Conservation (phyloP, 2,888 invertebrate species). For the Oscheius sp. region DNA sequence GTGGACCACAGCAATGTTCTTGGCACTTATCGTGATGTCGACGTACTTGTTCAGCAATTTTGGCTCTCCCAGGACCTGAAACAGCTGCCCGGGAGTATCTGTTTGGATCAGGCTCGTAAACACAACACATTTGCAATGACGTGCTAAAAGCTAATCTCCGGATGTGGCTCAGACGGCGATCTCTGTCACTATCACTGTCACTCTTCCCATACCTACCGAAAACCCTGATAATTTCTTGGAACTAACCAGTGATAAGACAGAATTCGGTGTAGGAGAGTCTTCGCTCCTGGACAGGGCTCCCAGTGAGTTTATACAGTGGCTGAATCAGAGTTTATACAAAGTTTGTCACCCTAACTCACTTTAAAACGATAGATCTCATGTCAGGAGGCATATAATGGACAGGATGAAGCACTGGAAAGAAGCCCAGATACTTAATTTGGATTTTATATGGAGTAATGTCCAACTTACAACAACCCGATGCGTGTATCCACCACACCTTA, state of each 20-base stretch:
- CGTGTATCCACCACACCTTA: constrained; percentile 2
- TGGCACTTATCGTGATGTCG: constrained; percentile 18
- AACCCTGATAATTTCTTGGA: not conserved
- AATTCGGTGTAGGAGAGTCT: not conserved
- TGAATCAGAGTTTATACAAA: not conserved
- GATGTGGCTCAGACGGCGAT: no score
- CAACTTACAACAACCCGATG: constrained; percentile 5
- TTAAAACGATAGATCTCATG: constrained; percentile 3
- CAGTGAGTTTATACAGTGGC: constrained; percentile 9
- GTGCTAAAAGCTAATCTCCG: no score
- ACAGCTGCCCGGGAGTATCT: not conserved
- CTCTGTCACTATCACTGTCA: no score
- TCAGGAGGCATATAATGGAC: constrained; percentile 28
- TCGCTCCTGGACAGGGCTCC: not conserved
- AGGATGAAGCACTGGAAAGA: constrained; percentile 5
- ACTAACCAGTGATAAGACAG: constrained; percentile 21
- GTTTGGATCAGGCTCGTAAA: no score
- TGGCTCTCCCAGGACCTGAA: constrained; percentile 22
- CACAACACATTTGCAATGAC: no score
- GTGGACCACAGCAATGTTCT: constrained; percentile 9
- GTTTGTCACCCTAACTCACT: not conserved
- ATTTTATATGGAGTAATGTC: not conserved
- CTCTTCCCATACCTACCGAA: no score
- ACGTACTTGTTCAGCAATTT: constrained; percentile 10
- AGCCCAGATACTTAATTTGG: constrained; percentile 19